Evolutionary conservation across 2,797 vertebrate genomes (phyloP).

Genomic region (Pagetopsis macropterus): DNA sequence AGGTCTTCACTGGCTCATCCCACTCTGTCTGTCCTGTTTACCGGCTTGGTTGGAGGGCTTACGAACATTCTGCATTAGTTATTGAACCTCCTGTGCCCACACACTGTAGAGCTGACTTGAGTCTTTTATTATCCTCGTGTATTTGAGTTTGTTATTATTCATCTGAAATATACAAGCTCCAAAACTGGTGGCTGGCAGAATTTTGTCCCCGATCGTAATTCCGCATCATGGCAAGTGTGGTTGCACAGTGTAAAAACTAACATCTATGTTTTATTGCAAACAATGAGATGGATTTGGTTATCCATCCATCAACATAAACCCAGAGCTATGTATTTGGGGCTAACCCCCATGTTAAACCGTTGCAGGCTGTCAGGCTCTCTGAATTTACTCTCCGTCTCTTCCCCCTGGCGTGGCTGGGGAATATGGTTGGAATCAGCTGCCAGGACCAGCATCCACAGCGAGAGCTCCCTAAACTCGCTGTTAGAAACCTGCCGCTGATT

Average conservation of each 20-base stretch:
- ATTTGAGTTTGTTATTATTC: slow-evolving; percentile 44
- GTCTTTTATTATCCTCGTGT: slow-evolving; percentile 49
- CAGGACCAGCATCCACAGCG: slow-evolving; percentile 65
- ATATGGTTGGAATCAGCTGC: slow-evolving; percentile 65
- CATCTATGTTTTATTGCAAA: slow-evolving; percentile 76
- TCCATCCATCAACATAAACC: slow-evolving; percentile 78
- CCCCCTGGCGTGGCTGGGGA: slow-evolving; percentile 63
- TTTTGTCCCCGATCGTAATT: slow-evolving; percentile 61
- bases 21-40: slow-evolving; percentile 51
- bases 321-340: slow-evolving; percentile 67
- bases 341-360: slow-evolving; percentile 67
- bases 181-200: slow-evolving; percentile 30
- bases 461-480: slow-evolving; percentile 68
- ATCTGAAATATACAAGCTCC: slow-evolving; percentile 42
- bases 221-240: slow-evolving; percentile 45
- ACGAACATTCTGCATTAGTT: slow-evolving; percentile 45
- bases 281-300: slow-evolving; percentile 74
- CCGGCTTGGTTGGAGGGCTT: slow-evolving; percentile 36
- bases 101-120: slow-evolving; percentile 36
- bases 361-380: slow-evolving; percentile 74
- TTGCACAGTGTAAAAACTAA: slow-evolving; percentile 69
- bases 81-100: slow-evolving; percentile 53
- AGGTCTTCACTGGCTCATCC: slow-evolving; percentile 51
- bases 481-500: slow-evolving; percentile 78
- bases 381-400: slow-evolving; percentile 62